Conservation (phyloP, 2,797 vertebrate species). For the Denticeps clupeoides region DNA sequence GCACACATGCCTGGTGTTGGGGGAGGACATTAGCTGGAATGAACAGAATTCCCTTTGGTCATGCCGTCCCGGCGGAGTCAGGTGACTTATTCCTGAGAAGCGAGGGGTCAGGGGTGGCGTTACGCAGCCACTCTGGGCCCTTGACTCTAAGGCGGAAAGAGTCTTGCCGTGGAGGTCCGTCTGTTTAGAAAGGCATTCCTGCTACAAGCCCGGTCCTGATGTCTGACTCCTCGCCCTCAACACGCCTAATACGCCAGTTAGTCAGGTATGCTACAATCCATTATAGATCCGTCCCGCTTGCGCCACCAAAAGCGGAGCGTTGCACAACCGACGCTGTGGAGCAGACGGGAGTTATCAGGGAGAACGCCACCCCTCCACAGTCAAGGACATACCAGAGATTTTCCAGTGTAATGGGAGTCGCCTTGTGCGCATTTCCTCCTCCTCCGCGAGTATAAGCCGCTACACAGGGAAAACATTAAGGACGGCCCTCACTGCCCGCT, state of each 20-base stretch:
- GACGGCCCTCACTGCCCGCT: no score
- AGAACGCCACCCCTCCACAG: conserved; percentile 5
- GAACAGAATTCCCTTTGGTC: conserved; percentile 36
- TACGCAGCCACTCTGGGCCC: neutral
- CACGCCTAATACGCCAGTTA: no score
- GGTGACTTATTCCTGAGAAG: conserved; percentile 26
- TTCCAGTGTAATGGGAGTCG: conserved; percentile 17
- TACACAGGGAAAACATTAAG: neutral
- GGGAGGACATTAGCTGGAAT: conserved; percentile 37
- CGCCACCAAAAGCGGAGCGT: no score
- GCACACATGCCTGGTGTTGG: conserved; percentile 33
- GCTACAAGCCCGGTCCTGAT: conserved; percentile 40
- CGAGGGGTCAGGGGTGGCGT: neutral
- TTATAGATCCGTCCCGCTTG: no score
- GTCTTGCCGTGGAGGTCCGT: no score
- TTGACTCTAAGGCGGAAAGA: conserved; percentile 4
- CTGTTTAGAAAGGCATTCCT: conserved; percentile 34
- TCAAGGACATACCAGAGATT: conserved; percentile 25
- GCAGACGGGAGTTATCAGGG: conserved; percentile 14
- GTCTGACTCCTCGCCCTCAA: conserved; percentile 11
- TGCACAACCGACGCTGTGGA: no score
- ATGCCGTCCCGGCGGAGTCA: conserved; percentile 28
- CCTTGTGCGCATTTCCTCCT: conserved; percentile 15
- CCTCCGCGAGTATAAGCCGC: conserved; percentile 1
- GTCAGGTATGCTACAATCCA: conserved; percentile 6